Evolutionary conservation across 2,113 vertebrate species (phyloP).

Genomic region (Redunca redunca): DNA sequence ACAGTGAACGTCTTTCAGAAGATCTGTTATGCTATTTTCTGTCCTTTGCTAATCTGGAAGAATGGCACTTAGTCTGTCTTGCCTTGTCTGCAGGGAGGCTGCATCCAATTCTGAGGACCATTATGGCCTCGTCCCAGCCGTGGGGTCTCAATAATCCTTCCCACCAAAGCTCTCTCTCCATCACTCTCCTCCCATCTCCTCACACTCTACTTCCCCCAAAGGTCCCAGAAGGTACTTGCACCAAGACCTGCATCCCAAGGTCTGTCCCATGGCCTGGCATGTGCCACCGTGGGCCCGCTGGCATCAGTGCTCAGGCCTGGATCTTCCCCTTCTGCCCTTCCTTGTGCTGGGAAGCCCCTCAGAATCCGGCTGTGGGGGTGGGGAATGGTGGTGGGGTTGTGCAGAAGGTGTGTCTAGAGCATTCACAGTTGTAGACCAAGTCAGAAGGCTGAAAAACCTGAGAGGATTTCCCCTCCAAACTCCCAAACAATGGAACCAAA

Average conservation of each 20-base stretch:
- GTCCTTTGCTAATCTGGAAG: not conserved
- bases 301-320: not conserved
- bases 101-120: not conserved
- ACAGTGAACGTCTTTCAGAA: not conserved
- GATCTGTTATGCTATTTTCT: not conserved
- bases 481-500: not conserved
- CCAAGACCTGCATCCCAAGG: not conserved
- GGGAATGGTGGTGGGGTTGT: not conserved
- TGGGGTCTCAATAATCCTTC: not conserved
- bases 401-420: not conserved
- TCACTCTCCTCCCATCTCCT: not conserved
- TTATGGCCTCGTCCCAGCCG: not conserved
- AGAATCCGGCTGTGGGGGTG: not conserved
- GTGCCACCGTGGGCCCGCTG: not conserved
- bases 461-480: not conserved
- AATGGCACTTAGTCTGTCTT: not conserved
- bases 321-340: not conserved
- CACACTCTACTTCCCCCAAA: not conserved
- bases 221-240: too few species aligned
- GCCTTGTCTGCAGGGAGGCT: not conserved
- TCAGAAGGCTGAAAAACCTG: not conserved
- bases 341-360: not conserved
- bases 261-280: not conserved
- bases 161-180: not conserved
- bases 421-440: not conserved